Evolutionary conservation across 2,797 vertebrate genomes (phyloP), one percentile per base, ranked within the genome.

Genomic region (Enteromius mattozi): DNA sequence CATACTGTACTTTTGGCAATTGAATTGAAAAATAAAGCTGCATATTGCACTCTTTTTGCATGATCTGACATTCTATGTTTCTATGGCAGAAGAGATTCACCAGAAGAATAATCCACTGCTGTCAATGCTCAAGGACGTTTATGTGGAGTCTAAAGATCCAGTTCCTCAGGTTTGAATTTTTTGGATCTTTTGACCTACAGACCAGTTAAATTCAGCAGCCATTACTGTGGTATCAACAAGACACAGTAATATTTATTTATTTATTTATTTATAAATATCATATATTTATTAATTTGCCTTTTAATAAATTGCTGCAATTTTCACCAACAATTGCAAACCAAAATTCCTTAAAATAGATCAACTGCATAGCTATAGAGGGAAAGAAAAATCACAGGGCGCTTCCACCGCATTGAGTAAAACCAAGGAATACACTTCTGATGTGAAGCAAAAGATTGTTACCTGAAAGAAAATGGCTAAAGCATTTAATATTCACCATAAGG

Each of bases 131-230:
- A 95, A 92, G 90, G 92, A 96, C 0, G 93, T 99, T n/a, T 98
- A 97, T 81, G 98, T 99, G 0, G 95, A 97, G 80, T 98, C 98
- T 45, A 95, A 42, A 78, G 96, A 97, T 59, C 95, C 96, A 0
- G 86, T 85, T 1, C 49, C 86, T 81, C 88, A 68, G 94, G 94
- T 94, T 86, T 90, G 91, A 80, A 45, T 61, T 42, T 33, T 65
- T n/a, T 27, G 33, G 17, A 51, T 40, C 0, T 16, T 79, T 75
- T 75, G 17, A 54, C 30, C 30, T n/a, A 54, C 49, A 75, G 47
- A 35, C 8, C 40, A 30, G 5, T 30, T 19, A 35, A 54, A 17
- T 35, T 35, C 5, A 33, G 30, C 47, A n/a, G 72, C 13, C 4
- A 14, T 54, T n/a, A 56, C 33, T 75, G 19, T 8, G 21, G 49